Base-by-base conservation (phyloP, 2,797 vertebrate genomes). In the Coregonus sp. region DNA sequence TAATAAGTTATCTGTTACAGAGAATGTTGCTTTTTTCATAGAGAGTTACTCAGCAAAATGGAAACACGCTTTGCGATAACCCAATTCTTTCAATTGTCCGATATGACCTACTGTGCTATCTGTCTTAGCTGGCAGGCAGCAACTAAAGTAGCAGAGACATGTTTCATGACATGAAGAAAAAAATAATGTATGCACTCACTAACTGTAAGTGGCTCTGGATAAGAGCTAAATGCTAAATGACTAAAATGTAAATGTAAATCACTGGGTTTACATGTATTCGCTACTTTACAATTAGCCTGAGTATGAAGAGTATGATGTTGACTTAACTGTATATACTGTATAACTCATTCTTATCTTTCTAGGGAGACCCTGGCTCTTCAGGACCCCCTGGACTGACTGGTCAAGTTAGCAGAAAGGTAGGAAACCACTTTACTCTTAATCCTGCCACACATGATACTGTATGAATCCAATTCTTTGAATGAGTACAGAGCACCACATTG, bases 361-460 rank as follows among this genome's bases (percentile, higher is more conserved):
- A 99, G 98, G 98, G 98, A 54, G 93, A 97, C 0, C 3, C 82
- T 84, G 98, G 97, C 77, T 92, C 93, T 67, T 80, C 90, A 71
- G 97, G 97, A 52, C 90, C 95, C 69, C 87, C 92, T 14, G 98
- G 98, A 83, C 86, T 91, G 82, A 89, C 91, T 75, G 97, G 98
- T 78, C 95, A 96, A 79, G 75, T 81, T 70, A 97, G 98, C 91
- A 94, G 94, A 86, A 98, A 97, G 95, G 98, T 99, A 96, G 78
- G 88, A 72, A 52, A 40, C 68, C 37, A n/a, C 68, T n/a, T 70
- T 40, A n/a, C 16, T 6, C 3, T 20, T 68, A 69, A 37, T 12
- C 31, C 33, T 47, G 67, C 18, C 18, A 18, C n/a, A 70, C 35
- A 47, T 20, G 5, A 69, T 37, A 16, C 16, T 40, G 67, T 20